Base-by-base conservation (phyloP, 1,140 invertebrate species). In the Sarcophaga peregrina region DNA sequence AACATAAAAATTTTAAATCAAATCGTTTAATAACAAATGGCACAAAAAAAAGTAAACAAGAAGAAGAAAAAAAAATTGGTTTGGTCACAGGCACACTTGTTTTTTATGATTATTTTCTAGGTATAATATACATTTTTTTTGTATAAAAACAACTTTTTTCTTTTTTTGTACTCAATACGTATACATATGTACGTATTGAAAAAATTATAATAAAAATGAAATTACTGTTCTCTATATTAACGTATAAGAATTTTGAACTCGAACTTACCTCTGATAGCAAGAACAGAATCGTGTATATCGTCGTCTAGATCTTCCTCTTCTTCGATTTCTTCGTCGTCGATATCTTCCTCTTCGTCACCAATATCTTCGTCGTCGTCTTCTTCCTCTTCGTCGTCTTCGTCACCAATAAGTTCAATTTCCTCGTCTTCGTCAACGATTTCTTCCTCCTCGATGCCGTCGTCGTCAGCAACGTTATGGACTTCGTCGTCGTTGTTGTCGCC, bases 331-430 rank as follows among this genome's bases (percentile, higher is more conserved):
- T 86, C 86, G 58, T 84, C 84, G 58, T 88, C 87, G 17, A 84
- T 86, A 76, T 86, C 86, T 11, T 85, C 87, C 48, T 89, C 88
- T 15, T 86, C 86, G 13, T 84, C 85, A 25, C 87, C 87, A 5
- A 86, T 85, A 25, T 88, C 85, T 52, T 85, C 85, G 68, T 87
- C 85, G 47, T 86, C 87, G 80, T 88, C 87, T 82, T 88, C 87
- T 52, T 89, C 87, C 20, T 87, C 87, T 80, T 84, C 87, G n/a
- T 88, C 83, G 10, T 88, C 83, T 58, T 87, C 88, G 73, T 88
- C 87, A 72, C 87, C 87, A 84, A 87, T 85, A 48, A 87, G 87
- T 83, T 88, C 87, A 25, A 86, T 84, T 86, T 89, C 87, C 37
- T 89, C 88, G 47, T 85, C 86, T 37, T 86, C 87, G 72, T 86